phyloP scores from a whole-genome alignment of 2,888 invertebrate genomes.

The Rhopalosiphum nymphaeae region DNA sequence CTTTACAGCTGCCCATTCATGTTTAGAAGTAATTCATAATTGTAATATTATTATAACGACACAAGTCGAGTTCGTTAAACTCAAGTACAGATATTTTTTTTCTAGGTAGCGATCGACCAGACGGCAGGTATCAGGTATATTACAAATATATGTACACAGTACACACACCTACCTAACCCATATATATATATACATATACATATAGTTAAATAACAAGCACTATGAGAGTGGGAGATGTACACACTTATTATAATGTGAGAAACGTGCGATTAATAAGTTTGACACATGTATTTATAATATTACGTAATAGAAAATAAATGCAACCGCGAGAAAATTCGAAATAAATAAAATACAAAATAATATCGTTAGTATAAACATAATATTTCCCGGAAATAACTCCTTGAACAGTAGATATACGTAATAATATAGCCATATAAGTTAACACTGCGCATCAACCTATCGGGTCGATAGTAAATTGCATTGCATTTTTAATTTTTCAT shows the following conservation, averaged over 20 bases:
- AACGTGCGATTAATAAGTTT: not conserved
- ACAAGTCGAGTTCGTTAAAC: conserved; percentile 30
- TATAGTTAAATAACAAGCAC: not conserved
- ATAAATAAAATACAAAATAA: not conserved
- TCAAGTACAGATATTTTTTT: not conserved
- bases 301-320: not conserved
- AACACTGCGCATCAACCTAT: no score
- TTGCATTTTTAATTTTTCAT: no score
- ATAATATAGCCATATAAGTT: not conserved
- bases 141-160: not conserved
- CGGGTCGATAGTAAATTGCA: no score
- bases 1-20: not conserved
- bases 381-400: not conserved
- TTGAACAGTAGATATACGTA: not conserved
- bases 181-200: not conserved
- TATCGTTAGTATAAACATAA: not conserved
- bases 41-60: not conserved
- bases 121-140: no score
- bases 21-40: not conserved
- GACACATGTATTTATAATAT: not conserved
- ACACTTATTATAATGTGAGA: not conserved
- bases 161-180: not conserved
- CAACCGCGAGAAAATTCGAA: not conserved
- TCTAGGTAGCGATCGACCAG: not conserved
- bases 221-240: not conserved